Percentiles rank a stretch among this genome's conserved stretches.
These are phyloP conservation scores for Adelosebastes latens DNA, from an alignment of 2,797 vertebrate species.

Conservation along the genomic window DNA sequence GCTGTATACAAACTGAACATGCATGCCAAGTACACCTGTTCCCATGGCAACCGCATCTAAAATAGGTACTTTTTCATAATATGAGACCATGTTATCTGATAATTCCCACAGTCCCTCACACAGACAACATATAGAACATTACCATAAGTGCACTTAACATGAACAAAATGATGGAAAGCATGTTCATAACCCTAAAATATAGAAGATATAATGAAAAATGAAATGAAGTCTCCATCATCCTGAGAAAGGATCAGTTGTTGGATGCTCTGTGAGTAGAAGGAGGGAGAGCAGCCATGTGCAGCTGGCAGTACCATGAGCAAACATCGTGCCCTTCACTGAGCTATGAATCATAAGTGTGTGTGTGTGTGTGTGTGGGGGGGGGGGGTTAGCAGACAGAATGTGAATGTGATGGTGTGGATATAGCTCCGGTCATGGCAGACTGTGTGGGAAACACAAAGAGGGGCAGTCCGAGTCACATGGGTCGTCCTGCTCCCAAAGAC, in stretches of 20 bases:
- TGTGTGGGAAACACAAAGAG: slow-evolving; percentile 87
- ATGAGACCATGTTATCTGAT: slow-evolving; percentile 47
- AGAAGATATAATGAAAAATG: slow-evolving; percentile 8
- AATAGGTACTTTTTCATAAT: slow-evolving; percentile 31
- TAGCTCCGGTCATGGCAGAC: slow-evolving; percentile 77
- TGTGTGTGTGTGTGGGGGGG: slow-evolving; percentile 40
- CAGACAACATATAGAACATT: slow-evolving; percentile 11
- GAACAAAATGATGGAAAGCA: slow-evolving; percentile 27
- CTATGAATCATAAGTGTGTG: slow-evolving; percentile 78
- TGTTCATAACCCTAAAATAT: slow-evolving; percentile 2
- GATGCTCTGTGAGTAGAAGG: neutral
- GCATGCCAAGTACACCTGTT: slow-evolving; percentile 38
- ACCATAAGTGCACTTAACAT: slow-evolving; percentile 18
- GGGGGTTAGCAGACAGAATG: slow-evolving; percentile 72
- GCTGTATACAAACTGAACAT: neutral
- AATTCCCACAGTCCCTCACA: slow-evolving; percentile 63
- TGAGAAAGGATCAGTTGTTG: slow-evolving; percentile 26
- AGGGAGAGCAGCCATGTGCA: slow-evolving; percentile 42
- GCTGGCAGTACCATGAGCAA: slow-evolving; percentile 72
- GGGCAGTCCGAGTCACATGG: slow-evolving; percentile 81
- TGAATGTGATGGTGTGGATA: slow-evolving; percentile 72
- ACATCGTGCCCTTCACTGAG: slow-evolving; percentile 66
- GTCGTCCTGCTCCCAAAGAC: slow-evolving; percentile 80
- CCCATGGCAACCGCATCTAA: slow-evolving; percentile 42
- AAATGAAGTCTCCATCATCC: slow-evolving; percentile 17